phyloP scores from a whole-genome alignment of 2,113 vertebrate genomes.

The Rafetus swinhoei region DNA sequence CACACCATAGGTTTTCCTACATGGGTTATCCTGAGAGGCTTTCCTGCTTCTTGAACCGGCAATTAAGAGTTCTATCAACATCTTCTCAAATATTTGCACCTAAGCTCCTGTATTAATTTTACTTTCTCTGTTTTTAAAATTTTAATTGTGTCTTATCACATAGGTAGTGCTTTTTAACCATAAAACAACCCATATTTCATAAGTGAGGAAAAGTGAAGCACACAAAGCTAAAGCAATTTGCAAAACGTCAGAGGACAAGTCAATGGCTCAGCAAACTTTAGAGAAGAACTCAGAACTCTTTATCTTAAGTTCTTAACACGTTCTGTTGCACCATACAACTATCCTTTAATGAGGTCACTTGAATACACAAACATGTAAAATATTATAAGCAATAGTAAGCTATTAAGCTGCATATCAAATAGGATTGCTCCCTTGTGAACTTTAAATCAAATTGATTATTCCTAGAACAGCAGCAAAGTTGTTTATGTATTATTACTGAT shows the following conservation, averaged over 20 bases:
- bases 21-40: not conserved
- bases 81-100: not conserved
- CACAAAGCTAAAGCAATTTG: not conserved
- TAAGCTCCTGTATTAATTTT: not conserved
- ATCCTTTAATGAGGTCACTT: not conserved
- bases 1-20: not conserved
- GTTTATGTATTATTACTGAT: not conserved
- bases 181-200: rapidly evolving
- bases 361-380: not conserved
- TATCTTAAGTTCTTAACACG: not conserved
- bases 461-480: not conserved
- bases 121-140: not conserved
- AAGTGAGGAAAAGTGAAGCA: not conserved
- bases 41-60: not conserved
- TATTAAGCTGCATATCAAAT: not conserved
- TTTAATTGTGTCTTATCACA: not conserved
- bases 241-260: not conserved
- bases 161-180: not conserved
- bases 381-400: not conserved
- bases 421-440: not conserved
- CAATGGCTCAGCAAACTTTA: not conserved
- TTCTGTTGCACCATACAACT: not conserved
- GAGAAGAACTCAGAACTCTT: not conserved
- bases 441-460: not conserved
- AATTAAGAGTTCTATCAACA: not conserved